phyloP scores from a whole-genome alignment of 2,888 invertebrate genomes.

The Pandemis corylana region DNA sequence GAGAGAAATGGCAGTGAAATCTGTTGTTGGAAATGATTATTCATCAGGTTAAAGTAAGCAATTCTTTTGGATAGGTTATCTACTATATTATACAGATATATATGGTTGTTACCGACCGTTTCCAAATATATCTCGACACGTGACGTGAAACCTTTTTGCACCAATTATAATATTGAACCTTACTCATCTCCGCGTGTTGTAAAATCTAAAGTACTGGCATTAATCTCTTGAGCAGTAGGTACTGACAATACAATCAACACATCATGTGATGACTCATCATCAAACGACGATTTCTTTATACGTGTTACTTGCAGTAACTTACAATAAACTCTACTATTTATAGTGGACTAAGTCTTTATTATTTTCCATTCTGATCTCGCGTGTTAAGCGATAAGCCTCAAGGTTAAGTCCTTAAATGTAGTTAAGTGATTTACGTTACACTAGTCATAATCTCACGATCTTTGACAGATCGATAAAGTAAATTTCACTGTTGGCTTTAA shows the following conservation, averaged over 20 bases:
- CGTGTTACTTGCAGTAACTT: not conserved
- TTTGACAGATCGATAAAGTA: not conserved
- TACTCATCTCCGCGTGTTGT: not conserved
- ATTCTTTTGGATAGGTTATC: not conserved
- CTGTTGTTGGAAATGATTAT: not conserved
- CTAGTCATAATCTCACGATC: not conserved
- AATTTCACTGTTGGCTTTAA: not conserved
- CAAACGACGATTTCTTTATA: not conserved
- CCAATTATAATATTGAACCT: constrained; percentile 21
- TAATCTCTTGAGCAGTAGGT: constrained; percentile 26
- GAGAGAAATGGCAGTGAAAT: constrained; percentile 11
- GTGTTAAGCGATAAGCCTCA: constrained; percentile 1
- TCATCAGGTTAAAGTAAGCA: not conserved
- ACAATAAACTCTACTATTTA: not conserved
- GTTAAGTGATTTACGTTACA: constrained; percentile 1
- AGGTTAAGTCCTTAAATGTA: not conserved
- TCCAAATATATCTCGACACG: not conserved
- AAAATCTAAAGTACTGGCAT: not conserved
- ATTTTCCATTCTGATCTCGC: constrained; percentile 5
- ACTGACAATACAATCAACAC: not conserved
- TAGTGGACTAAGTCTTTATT: not conserved
- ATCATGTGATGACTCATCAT: constrained; percentile 9
- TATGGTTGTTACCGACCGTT: not conserved
- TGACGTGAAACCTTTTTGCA: constrained; percentile 16
- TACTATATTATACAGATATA: not conserved